These are phyloP conservation scores for Pygoscelis adeliae DNA, from an alignment of 2,113 vertebrate species.

Conservation along the genomic window DNA sequence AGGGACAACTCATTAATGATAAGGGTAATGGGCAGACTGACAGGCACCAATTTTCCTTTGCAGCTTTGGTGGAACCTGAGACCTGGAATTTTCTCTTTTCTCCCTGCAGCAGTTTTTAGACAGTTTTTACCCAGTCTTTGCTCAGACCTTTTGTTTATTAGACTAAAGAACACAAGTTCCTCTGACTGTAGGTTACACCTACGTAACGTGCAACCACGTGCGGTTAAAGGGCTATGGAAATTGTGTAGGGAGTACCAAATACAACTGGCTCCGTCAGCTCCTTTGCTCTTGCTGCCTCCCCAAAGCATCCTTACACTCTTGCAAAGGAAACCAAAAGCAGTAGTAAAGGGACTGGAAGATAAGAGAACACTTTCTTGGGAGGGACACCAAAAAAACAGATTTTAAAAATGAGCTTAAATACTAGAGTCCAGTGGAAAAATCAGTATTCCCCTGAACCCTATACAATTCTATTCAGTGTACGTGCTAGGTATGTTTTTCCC, in stretches of 20 bases:
- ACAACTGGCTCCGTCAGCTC: not conserved
- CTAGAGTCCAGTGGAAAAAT: not conserved
- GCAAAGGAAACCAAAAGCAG: not conserved
- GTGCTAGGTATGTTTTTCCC: not conserved
- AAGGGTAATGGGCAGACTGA: not conserved
- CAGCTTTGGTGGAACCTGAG: not conserved
- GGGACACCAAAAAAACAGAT: too few species aligned
- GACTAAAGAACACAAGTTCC: not conserved
- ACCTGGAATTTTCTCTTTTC: not conserved
- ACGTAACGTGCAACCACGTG: rapidly evolving
- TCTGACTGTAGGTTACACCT: not conserved
- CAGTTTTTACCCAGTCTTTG: not conserved
- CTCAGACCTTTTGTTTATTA: not conserved
- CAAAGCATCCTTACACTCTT: not conserved
- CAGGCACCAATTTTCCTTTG: not conserved
- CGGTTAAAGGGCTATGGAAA: not conserved
- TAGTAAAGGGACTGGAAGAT: not conserved
- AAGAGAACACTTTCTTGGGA: not conserved
- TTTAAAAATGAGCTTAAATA: not conserved
- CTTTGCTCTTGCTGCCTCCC: not conserved
- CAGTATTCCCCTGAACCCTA: not conserved
- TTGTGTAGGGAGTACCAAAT: not conserved
- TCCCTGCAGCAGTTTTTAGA: not conserved
- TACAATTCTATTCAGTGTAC: not conserved
- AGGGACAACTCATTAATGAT: not conserved